Evolutionary conservation across 1,140 invertebrate species (phyloP).

Genomic region (Ylistrum balloti): DNA sequence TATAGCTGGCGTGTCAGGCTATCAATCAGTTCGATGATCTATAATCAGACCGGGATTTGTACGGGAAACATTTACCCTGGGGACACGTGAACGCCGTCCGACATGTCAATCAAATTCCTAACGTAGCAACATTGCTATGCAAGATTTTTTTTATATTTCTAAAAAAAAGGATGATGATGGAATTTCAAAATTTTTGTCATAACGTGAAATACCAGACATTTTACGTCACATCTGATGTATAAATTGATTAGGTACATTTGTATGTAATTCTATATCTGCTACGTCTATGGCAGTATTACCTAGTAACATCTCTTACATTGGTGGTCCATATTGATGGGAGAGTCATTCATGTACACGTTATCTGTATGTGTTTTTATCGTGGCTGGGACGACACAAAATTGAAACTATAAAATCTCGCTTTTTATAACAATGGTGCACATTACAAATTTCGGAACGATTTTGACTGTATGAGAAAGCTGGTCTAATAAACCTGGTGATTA

Average conservation of each 20-base stretch:
- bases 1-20: neutral
- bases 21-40: slow-evolving; percentile 27
- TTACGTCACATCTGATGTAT: neutral
- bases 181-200: neutral
- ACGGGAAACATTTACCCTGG: slow-evolving; percentile 11
- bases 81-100: neutral
- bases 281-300: neutral
- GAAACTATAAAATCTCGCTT: no score
- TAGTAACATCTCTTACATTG: neutral
- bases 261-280: neutral
- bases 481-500: no score
- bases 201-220: neutral
- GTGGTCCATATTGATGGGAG: neutral
- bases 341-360: neutral
- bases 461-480: no score
- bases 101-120: slow-evolving; percentile 5
- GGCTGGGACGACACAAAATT: no score
- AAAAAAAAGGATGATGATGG: neutral
- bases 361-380: no score
- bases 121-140: slow-evolving; percentile 32
- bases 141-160: neutral
- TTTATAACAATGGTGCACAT: no score
- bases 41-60: slow-evolving; percentile 33
- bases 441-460: no score
- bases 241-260: neutral